A percentile compares a stretch with the other conserved stretches of the same genome.
phyloP scores from a whole-genome alignment of 2,888 invertebrate genomes.

The Halictus ligatus region DNA sequence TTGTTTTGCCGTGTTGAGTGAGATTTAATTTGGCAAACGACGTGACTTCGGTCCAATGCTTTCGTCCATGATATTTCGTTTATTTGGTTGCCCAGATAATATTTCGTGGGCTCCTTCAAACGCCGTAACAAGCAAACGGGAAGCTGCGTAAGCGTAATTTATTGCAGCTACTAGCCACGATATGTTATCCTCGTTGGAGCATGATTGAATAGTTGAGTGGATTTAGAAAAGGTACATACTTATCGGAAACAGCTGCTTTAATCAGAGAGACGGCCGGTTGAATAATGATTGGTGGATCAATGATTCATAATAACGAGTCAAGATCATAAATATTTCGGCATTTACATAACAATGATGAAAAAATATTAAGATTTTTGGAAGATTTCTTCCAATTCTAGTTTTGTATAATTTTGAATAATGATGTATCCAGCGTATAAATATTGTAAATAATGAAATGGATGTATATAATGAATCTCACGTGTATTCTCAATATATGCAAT shows the following conservation, averaged over 20 bases:
- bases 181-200: background rate
- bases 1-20: constrained; percentile 55
- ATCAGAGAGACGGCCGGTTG: background rate
- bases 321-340: background rate
- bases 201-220: constrained; percentile 19
- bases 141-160: constrained; percentile 3
- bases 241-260: background rate
- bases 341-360: background rate
- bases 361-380: background rate
- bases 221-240: background rate
- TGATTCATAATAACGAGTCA: background rate
- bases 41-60: constrained; percentile 54
- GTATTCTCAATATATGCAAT: background rate
- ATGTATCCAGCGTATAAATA: background rate
- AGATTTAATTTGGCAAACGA: constrained; percentile 68
- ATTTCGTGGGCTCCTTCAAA: constrained; percentile 13
- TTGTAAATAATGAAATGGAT: background rate
- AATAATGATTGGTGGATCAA: constrained; percentile 6
- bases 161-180: constrained; percentile 5
- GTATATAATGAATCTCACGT: background rate
- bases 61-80: constrained; percentile 42
- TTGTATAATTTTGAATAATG: background rate
- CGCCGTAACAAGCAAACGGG: background rate
- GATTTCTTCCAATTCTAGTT: background rate
- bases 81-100: constrained; percentile 9